A percentile compares a stretch with the other conserved stretches of the same genome.
These are phyloP conservation scores for Atta texana DNA, from an alignment of 1,140 invertebrate genomes.

Conservation along the genomic window DNA sequence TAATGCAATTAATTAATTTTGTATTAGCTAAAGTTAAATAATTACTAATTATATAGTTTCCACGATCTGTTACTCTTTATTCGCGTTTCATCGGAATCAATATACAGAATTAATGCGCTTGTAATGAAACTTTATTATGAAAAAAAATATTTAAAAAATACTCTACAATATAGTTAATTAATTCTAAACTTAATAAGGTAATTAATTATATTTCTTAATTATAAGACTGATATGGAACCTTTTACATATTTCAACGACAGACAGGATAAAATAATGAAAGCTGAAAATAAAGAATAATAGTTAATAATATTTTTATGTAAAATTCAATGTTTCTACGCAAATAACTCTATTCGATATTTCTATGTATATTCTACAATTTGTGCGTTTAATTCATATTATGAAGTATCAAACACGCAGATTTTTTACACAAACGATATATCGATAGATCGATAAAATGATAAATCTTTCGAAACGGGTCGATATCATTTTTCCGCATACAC, in stretches of 20 bases:
- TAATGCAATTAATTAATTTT: constrained; percentile 7
- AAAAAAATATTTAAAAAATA: not conserved
- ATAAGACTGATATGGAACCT: not conserved
- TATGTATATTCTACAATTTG: not conserved
- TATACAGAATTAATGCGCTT: not conserved
- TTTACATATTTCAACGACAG: not conserved
- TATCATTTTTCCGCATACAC: not conserved
- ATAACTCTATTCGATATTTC: not conserved
- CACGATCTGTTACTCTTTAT: not conserved
- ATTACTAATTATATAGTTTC: not conserved
- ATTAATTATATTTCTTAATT: not conserved
- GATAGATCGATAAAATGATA: not conserved
- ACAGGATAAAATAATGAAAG: no score
- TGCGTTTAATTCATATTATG: not conserved
- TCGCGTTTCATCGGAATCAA: not conserved
- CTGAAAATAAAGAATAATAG: not conserved
- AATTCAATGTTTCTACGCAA: not conserved
- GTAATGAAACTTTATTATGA: not conserved
- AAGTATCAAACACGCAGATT: not conserved
- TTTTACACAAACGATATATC: not conserved
- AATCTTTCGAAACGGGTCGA: not conserved
- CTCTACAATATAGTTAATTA: not conserved
- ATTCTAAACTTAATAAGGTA: not conserved
- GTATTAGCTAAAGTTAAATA: not conserved
- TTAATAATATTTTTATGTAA: not conserved